Evolutionary conservation across 2,113 vertebrate species (phyloP), one percentile per base, ranked within the genome.

Genomic region (Machaerirhynchus nigripectus): DNA sequence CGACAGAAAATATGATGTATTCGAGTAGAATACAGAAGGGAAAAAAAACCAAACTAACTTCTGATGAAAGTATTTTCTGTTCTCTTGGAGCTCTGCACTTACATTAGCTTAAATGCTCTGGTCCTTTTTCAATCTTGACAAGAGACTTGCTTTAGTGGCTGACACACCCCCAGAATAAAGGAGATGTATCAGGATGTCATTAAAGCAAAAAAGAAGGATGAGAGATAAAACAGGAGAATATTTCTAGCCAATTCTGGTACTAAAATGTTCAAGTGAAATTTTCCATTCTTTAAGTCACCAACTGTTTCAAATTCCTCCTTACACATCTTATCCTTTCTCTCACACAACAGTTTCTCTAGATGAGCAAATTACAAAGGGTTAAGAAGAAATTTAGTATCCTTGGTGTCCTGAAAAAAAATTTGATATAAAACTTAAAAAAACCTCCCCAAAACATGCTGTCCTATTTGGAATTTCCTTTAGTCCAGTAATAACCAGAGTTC

Each of bases 71-170:
- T 28, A 80, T 49, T 30, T 91, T 64, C 69, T 91, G 35, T 53
- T 94, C 77, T 82, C 37, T 15, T 75, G 28, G 19, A 79, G 40
- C 15, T 63, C 35, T 55, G 22, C 22, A 64, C 31, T 84, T 52
- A 16, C 0, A 61, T 35, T 26, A 11, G 1, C 37, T 74, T 50
- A 11, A 84, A 67, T 0, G 0, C 13, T 55, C n/a, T 39, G 42
- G 30, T 74, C n/a, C 21, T 39, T 86, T 56, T 86, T 37, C 93
- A 20, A 4, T 16, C 40, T 77, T 56, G 39, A 69, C 64, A 78
- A 63, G 40, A 76, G 35, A 49, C 7, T 47, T 37, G 44, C n/a
- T 88, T 89, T 50, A 69, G 40, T 19, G 24, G 33, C 37, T 79
- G 49, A 87, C 55, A 40, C 20, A 70, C 3, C 11, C 18, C 40